phyloP scores from a whole-genome alignment of 2,797 vertebrate genomes.

The Xyrichtys novacula region DNA sequence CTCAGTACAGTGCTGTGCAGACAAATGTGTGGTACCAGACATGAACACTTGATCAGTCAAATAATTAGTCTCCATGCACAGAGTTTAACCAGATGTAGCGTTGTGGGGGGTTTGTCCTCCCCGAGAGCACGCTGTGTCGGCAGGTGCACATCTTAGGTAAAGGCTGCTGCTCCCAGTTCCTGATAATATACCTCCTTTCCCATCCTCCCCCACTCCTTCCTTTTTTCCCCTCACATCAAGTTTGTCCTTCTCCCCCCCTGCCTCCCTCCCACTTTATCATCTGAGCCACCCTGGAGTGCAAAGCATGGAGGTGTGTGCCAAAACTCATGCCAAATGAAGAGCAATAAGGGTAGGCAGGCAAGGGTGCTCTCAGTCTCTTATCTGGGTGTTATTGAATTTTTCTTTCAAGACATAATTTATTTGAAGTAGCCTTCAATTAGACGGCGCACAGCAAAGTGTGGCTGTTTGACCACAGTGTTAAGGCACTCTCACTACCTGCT shows the following conservation, averaged over 20 bases:
- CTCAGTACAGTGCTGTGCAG: conserved; percentile 30
- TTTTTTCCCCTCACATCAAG: background rate
- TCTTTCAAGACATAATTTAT: conserved; percentile 44
- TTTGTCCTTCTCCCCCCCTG: conserved; percentile 35
- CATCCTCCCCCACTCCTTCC: background rate
- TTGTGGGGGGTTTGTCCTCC: conserved; percentile 52
- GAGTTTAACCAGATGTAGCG: conserved; percentile 55
- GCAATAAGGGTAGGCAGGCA: conserved; percentile 37
- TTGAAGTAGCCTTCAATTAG: conserved; percentile 63
- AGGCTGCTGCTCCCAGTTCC: conserved; percentile 51
- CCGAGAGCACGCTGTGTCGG: conserved; percentile 52
- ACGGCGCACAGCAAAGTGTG: conserved; percentile 13
- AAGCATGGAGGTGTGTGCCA: conserved; percentile 56
- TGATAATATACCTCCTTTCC: conserved; percentile 48
- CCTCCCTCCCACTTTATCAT: conserved; percentile 53
- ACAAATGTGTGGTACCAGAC: conserved; percentile 53
- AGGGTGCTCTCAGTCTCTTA: conserved; percentile 54
- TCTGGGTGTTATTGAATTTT: conserved; percentile 56
- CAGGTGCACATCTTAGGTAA: conserved; percentile 74
- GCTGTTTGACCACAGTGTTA: conserved; percentile 15
- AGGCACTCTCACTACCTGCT: conserved; percentile 18
- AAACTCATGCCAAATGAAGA: conserved; percentile 58
- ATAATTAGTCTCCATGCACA: conserved; percentile 51
- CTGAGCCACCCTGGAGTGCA: conserved; percentile 45
- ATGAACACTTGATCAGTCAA: conserved; percentile 50